Conservation (phyloP, 2,113 vertebrate species). For the Columbina picui region DNA sequence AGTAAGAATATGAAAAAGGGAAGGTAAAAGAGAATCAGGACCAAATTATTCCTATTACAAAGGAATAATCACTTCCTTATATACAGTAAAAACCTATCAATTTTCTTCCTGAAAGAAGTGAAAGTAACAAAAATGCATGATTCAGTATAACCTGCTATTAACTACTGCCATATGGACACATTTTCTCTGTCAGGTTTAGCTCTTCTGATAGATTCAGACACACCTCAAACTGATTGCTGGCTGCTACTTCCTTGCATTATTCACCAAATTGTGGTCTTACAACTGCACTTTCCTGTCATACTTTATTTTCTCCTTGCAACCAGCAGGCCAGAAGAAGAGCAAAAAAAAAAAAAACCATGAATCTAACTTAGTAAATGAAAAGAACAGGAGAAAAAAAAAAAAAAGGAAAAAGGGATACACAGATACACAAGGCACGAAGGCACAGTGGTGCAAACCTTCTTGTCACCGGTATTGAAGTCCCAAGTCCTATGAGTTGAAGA, state of each 20-base stretch:
- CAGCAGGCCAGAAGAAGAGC: not conserved
- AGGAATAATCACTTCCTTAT: not conserved
- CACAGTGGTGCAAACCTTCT: not conserved
- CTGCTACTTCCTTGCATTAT: not conserved
- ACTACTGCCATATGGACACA: not conserved
- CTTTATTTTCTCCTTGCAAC: not conserved
- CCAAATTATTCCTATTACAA: not conserved
- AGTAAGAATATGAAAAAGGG: not conserved
- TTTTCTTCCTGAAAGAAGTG: not conserved
- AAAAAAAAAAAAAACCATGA: not conserved
- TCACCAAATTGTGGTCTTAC: not conserved
- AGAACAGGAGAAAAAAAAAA: accelerated
- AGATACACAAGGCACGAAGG: not conserved
- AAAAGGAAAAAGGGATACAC: no score
- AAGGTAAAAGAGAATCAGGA: not conserved
- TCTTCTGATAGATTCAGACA: not conserved
- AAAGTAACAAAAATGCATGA: not conserved
- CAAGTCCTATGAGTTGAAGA: not conserved
- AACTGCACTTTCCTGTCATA: not conserved
- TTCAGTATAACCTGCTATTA: not conserved
- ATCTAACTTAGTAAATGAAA: not conserved
- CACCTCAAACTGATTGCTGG: not conserved
- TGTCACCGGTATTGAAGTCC: not conserved
- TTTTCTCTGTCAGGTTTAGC: not conserved
- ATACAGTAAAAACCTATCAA: not conserved